Base-by-base conservation (phyloP, 2,113 vertebrate species). In the Xenopus laevis region DNA sequence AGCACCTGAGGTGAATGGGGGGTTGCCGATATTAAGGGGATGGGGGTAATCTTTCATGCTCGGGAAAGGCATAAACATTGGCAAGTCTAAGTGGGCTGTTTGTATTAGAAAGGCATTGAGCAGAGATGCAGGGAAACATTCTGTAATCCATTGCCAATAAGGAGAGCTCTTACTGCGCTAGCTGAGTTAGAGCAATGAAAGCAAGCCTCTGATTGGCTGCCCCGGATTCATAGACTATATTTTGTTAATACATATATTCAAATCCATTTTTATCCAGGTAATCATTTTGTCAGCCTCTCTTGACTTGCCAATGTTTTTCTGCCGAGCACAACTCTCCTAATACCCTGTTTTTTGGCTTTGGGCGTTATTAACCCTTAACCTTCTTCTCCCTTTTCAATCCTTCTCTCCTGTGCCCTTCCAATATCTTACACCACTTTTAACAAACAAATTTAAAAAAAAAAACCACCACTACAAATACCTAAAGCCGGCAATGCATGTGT, bases 401-500 rank as follows among this genome's bases (percentile, higher is more conserved):
- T 90, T 92, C 87, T 88, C 90, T 89, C 89, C 23, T 27, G 23
- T 4, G 1, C 23, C 23, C 86, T 87, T 87, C 72, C 78, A 7
- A 85, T 82, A 40, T 27, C 23, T 89, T 84, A 83, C 33, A 40
- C 84, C 85, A 81, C 64, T 16, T 89, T 40, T 89, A 86, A 83
- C 82, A 68, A 27, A 27, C 23, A 20, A 82, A 27, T n/a, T n/a
- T 4, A 55, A 55, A 55, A 4, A 55, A 55, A 55, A n/a, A 55
- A 55, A 18, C 23, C 23, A 27, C 23, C 15, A 55, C 15, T 2
- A 55, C 11, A 50, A 80, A 87, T 93, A 89, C 84, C 67, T 86
- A 93, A 95, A 99, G 96, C 95, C 88, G 95, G 96, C 90, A 99
- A 99, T 95, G 95, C 96, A 91, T 98, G 96, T 97, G 97, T 98